Percentiles rank a stretch among this genome's conserved stretches.
phyloP scores from a whole-genome alignment of 2,888 invertebrate species.

The Andrena minutula region DNA sequence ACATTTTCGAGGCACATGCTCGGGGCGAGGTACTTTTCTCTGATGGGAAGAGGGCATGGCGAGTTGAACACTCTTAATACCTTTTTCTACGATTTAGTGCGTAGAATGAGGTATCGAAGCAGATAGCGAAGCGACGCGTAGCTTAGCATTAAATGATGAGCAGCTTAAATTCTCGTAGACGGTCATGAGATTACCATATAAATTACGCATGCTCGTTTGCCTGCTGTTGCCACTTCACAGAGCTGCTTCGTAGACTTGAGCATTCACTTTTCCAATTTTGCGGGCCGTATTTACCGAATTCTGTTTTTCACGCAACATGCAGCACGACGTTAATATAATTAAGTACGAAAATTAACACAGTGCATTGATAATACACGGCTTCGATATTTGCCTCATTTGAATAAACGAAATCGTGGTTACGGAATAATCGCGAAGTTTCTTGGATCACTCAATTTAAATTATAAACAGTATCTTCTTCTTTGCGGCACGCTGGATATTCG shows the following conservation, averaged over 20 bases:
- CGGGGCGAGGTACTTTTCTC: neutral
- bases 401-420: neutral
- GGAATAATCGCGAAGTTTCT: neutral
- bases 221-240: neutral
- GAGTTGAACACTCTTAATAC: too few species aligned
- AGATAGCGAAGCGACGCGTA: neutral
- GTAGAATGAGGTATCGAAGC: neutral
- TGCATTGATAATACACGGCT: neutral
- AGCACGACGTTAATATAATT: neutral
- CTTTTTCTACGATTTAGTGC: too few species aligned
- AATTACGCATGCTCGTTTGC: neutral
- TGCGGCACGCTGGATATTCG: neutral
- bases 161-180: neutral
- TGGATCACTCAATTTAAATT: too few species aligned
- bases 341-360: neutral
- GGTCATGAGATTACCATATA: neutral
- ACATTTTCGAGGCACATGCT: slow-evolving; percentile 17
- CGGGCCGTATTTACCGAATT: neutral
- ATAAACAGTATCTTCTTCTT: too few species aligned
- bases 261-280: neutral
- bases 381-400: neutral
- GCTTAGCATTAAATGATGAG: neutral
- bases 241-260: neutral
- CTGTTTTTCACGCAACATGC: neutral
- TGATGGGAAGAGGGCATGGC: too few species aligned